phyloP scores from a whole-genome alignment of 2,888 invertebrate genomes.

The Melanophora roralis region DNA sequence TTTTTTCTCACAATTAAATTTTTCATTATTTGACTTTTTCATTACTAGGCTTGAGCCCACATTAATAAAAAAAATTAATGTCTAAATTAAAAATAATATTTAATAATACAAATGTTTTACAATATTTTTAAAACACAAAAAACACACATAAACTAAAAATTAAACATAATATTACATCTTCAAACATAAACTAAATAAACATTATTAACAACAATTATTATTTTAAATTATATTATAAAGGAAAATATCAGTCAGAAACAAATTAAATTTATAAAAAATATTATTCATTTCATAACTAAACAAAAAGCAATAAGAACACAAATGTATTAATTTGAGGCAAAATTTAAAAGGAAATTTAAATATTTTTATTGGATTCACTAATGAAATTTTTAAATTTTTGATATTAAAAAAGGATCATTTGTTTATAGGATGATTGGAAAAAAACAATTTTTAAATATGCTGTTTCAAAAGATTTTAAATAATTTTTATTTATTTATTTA shows the following conservation, averaged over 20 bases:
- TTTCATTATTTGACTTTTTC: slow-evolving; percentile 49
- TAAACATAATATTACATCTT: slow-evolving; percentile 11
- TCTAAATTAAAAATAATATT: slow-evolving; percentile 41
- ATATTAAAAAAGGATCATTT: slow-evolving; percentile 19
- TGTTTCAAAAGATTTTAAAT: slow-evolving; percentile 44
- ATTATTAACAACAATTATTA: slow-evolving; percentile 52
- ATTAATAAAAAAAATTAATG: slow-evolving; percentile 25
- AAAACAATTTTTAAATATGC: slow-evolving; percentile 51
- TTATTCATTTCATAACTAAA: not conserved
- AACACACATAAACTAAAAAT: too few relatives aligned
- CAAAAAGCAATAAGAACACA: not conserved
- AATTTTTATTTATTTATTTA: slow-evolving; percentile 36
- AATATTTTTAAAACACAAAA: too few relatives aligned
- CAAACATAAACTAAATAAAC: slow-evolving; percentile 48
- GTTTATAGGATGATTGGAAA: slow-evolving; percentile 32
- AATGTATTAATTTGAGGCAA: slow-evolving; percentile 46
- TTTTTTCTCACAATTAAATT: slow-evolving; percentile 37
- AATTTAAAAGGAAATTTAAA: slow-evolving; percentile 14
- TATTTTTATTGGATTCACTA: slow-evolving; percentile 47
- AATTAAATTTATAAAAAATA: not conserved
- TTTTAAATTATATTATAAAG: slow-evolving; percentile 17
- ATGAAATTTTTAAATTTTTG: too few relatives aligned
- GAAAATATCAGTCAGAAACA: slow-evolving; percentile 3
- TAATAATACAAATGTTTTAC: slow-evolving; percentile 54
- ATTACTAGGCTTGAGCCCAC: slow-evolving; percentile 38